Base-by-base conservation (phyloP, 2,113 vertebrate species). In the Sciurus niger region DNA sequence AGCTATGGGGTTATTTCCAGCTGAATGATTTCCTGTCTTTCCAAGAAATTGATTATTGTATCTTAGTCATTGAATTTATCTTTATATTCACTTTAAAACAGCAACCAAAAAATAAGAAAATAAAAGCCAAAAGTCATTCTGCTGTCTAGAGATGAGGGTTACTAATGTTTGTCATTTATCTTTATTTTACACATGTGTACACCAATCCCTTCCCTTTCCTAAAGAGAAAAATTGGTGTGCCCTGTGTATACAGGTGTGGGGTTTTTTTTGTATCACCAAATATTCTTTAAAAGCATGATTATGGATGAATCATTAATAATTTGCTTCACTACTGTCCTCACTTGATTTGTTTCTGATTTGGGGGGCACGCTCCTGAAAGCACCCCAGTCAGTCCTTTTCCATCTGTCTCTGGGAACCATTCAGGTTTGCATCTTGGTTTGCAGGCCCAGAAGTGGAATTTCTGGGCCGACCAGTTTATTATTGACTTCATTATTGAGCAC, bases 401-500 rank as follows among this genome's bases (percentile, higher is more conserved):
- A 37, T 34, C 53, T 73, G 55, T 55, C 53, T 43, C 34, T 76
- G 84, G 68, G 70, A 92, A 25, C 58, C 68, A 37, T 65, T 86
- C 51, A 14, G 51, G 80, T 70, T 68, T 60, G 53, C 53, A 53
- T 89, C 74, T 85, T 55, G 46, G 24, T 96, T 73, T 94, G 79
- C 7, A 89, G 72, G 60, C 55, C 13, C 82, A 53, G 40, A 74
- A 92, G 96, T 78, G 46, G 95, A 96, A 96, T 93, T 90, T 97
- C 97, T 96, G 94, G 97, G 85, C 34, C 0, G 2, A 92, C 95
- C 95, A 93, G 97, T 97, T 96, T 93, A 58, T 63, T 92, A 78
- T 22, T 51, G 82, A 96, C 94, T 83, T 90, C 74, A 22, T 17
- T 83, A 84, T 63, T 85, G 95, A 96, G 85, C 43, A 68, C 53